These are phyloP conservation scores for Chromobotia macracanthus DNA, from an alignment of 2,797 vertebrate species.

Conservation along the genomic window DNA sequence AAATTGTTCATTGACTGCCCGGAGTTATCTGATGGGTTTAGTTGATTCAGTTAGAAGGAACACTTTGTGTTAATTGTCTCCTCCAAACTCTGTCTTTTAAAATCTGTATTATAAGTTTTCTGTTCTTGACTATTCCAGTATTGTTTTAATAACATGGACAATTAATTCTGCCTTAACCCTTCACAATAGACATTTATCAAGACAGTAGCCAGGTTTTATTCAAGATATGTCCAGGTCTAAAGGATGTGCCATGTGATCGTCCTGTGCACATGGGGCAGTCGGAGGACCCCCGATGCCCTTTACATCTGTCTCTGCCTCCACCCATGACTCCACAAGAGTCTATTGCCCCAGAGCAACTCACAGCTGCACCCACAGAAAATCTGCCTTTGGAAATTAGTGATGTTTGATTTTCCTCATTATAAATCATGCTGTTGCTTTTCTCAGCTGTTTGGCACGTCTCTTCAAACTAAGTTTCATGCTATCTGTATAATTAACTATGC, in stretches of 20 bases:
- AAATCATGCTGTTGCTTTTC: constrained; percentile 2
- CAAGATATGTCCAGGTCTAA: constrained; percentile 88
- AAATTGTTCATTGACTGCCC: constrained; percentile 84
- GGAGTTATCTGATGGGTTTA: constrained; percentile 65
- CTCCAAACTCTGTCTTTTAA: not conserved
- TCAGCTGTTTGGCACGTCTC: not conserved
- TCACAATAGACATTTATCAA: constrained; percentile 89
- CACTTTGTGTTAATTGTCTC: constrained; percentile 52
- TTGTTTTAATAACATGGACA: not conserved
- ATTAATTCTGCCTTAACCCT: constrained; percentile 36
- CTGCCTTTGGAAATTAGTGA: constrained; percentile 96
- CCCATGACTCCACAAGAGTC: constrained; percentile 89
- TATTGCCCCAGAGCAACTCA: constrained; percentile 82
- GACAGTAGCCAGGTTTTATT: constrained; percentile 93
- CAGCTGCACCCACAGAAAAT: constrained; percentile 83
- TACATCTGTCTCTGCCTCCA: constrained; percentile 90
- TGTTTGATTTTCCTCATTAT: constrained; percentile 72
- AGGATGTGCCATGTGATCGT: constrained; percentile 88
- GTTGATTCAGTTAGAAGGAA: constrained; percentile 84
- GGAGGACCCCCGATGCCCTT: constrained; percentile 89
- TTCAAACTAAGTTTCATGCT: constrained; percentile 10
- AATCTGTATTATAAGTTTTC: too few relatives aligned
- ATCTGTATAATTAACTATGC: not conserved
- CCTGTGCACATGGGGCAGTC: constrained; percentile 90
- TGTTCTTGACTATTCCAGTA: too few relatives aligned